These are phyloP conservation scores for Heteronetta atricapilla DNA, from an alignment of 2,113 vertebrate species.

Conservation along the genomic window DNA sequence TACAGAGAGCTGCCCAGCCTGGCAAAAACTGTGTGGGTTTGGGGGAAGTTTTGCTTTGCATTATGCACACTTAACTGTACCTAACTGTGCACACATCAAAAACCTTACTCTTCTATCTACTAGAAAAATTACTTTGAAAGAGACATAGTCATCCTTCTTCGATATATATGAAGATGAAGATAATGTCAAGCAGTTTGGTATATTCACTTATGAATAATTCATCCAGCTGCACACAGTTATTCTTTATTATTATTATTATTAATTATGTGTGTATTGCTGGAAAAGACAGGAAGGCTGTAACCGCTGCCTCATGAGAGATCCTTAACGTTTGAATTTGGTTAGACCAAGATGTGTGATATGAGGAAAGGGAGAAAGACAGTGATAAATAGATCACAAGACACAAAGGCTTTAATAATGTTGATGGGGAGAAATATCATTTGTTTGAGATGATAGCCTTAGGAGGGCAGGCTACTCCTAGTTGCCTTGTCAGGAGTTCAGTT, in stretches of 20 bases:
- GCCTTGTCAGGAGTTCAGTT: background rate
- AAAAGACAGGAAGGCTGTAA: conserved; percentile 20
- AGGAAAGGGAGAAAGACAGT: conserved; percentile 20
- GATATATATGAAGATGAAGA: conserved; percentile 43
- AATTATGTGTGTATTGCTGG: conserved; percentile 44
- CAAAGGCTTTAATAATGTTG: conserved; percentile 40
- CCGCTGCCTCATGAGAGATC: background rate
- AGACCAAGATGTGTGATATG: conserved; percentile 1
- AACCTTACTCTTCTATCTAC: background rate
- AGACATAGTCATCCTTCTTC: conserved; percentile 16
- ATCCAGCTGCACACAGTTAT: conserved; percentile 17
- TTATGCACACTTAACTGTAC: background rate
- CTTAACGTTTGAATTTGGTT: conserved; percentile 37
- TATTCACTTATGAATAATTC: conserved; percentile 62
- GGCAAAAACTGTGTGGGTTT: background rate
- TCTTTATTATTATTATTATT: conserved; percentile 42
- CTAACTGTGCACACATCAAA: background rate
- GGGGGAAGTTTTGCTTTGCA: background rate
- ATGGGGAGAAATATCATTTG: conserved; percentile 31
- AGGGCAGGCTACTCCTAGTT: background rate
- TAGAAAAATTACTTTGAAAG: conserved; percentile 28
- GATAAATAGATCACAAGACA: conserved; percentile 45
- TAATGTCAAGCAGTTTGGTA: conserved; percentile 10
- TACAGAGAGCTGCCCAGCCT: background rate
- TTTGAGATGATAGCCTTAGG: conserved; percentile 20